These are phyloP conservation scores for Sula dactylatra DNA, from an alignment of 2,113 vertebrate genomes.

Conservation along the genomic window DNA sequence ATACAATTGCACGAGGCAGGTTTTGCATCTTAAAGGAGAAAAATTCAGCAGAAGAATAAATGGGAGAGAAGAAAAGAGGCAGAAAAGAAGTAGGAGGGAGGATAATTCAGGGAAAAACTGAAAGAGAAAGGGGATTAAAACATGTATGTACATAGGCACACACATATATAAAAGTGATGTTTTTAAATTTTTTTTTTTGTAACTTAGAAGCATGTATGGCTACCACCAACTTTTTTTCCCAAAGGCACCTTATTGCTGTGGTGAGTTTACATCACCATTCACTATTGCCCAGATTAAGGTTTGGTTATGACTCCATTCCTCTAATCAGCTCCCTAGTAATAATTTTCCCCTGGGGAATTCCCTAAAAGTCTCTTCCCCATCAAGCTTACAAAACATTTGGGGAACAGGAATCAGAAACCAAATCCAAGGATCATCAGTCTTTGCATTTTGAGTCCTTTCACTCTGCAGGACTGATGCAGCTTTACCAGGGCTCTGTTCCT, in stretches of 20 bases:
- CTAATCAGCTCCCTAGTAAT: background rate
- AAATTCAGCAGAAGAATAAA: background rate
- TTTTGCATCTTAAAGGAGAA: background rate
- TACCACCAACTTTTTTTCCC: background rate
- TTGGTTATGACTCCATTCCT: background rate
- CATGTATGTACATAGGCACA: background rate
- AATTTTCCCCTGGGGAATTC: background rate
- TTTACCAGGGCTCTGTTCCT: background rate
- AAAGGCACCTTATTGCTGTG: background rate
- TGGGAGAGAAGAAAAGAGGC: background rate
- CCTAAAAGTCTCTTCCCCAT: background rate
- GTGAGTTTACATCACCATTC: background rate
- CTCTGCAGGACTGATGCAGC: background rate
- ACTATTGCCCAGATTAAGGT: background rate
- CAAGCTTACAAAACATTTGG: background rate
- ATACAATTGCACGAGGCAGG: background rate
- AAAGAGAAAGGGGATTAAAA: background rate
- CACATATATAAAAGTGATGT: background rate
- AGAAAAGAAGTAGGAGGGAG: background rate
- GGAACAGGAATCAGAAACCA: background rate
- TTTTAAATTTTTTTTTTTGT: background rate
- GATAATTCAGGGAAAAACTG: background rate
- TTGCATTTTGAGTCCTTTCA: background rate
- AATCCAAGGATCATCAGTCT: background rate
- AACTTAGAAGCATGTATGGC: background rate